Percentiles rank a stretch among this genome's conserved stretches.
Evolutionary conservation across 1,140 invertebrate genomes (phyloP).

Genomic region (Mamestra configurata): DNA sequence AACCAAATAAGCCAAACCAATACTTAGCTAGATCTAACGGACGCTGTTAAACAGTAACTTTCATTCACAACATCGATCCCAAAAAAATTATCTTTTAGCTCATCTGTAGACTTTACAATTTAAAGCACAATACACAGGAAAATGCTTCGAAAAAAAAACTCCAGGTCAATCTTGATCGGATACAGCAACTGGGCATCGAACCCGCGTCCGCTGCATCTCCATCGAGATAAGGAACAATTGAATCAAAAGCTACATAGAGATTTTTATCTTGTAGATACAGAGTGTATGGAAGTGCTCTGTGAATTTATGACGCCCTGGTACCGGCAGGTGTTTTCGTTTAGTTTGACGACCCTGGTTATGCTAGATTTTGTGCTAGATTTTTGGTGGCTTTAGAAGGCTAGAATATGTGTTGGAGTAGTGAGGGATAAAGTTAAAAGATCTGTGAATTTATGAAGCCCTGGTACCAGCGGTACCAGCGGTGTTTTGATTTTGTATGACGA

Average conservation of each 20-base stretch:
- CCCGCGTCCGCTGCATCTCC: slow-evolving; percentile 60
- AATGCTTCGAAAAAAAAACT: slow-evolving; percentile 32
- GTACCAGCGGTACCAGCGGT: slow-evolving; percentile 28
- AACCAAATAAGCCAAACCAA: background rate
- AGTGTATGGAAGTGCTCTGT: slow-evolving; percentile 46
- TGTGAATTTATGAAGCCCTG: slow-evolving; percentile 27
- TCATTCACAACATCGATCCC: background rate
- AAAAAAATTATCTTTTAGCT: background rate
- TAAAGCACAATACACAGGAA: slow-evolving; percentile 27
- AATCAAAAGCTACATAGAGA: slow-evolving; percentile 65
- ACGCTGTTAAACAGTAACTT: background rate
- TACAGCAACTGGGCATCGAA: slow-evolving; percentile 68
- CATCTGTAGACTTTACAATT: slow-evolving; percentile 19
- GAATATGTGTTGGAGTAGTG: too few species aligned
- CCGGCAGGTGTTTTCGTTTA: slow-evolving; percentile 11
- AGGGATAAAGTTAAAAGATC: too few species aligned
- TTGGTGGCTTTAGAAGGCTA: too few species aligned
- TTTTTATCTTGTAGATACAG: slow-evolving; percentile 51
- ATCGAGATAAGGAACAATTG: slow-evolving; percentile 72
- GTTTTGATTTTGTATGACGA: slow-evolving; percentile 28
- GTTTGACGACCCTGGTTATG: slow-evolving; percentile 26
- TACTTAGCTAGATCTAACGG: slow-evolving; percentile 31
- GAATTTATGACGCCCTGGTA: slow-evolving; percentile 37
- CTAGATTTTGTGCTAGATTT: slow-evolving; percentile 5
- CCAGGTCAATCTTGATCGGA: slow-evolving; percentile 49